Evolutionary conservation across 2,797 vertebrate species (phyloP).

Genomic region (Selene dorsalis): DNA sequence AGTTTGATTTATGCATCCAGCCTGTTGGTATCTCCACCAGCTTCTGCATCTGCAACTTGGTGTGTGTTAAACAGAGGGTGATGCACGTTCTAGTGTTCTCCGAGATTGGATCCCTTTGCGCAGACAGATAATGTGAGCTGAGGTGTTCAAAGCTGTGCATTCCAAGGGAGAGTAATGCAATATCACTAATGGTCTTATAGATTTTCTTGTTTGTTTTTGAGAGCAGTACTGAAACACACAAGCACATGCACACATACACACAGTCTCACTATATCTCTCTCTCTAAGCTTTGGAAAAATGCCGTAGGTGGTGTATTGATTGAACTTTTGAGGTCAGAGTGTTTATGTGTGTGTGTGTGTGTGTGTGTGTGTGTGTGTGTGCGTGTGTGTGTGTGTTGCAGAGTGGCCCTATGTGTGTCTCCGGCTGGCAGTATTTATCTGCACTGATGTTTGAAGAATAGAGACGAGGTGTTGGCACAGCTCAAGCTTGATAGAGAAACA

Average conservation of each 20-base stretch:
- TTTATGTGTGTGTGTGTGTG: slow-evolving; percentile 30
- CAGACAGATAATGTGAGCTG: slow-evolving; percentile 19
- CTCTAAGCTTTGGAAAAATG: slow-evolving; percentile 63
- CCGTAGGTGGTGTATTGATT: slow-evolving; percentile 69
- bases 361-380: slow-evolving; percentile 31
- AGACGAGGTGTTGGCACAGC: slow-evolving; percentile 63
- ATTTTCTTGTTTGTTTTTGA: slow-evolving; percentile 55
- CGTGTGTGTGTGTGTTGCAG: slow-evolving; percentile 13
- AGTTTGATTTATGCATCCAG: not conserved
- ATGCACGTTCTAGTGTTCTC: not conserved
- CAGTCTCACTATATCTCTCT: slow-evolving; percentile 21
- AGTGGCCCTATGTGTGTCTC: slow-evolving; percentile 2
- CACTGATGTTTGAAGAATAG: slow-evolving; percentile 59
- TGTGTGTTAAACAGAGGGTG: slow-evolving; percentile 8
- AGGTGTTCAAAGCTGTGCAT: slow-evolving; percentile 12
- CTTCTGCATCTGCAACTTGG: slow-evolving; percentile 12
- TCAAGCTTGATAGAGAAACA: slow-evolving; percentile 50
- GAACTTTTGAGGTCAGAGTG: slow-evolving; percentile 49
- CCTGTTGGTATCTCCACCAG: not conserved
- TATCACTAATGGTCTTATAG: slow-evolving; percentile 50
- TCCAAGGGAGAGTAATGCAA: slow-evolving; percentile 30
- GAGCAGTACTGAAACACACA: slow-evolving; percentile 27
- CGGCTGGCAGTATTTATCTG: slow-evolving; percentile 60
- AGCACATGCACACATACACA: slow-evolving; percentile 5
- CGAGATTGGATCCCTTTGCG: slow-evolving; percentile 20